Conservation (phyloP, 2,797 vertebrate genomes). For the Premnoplex brunnescens region DNA sequence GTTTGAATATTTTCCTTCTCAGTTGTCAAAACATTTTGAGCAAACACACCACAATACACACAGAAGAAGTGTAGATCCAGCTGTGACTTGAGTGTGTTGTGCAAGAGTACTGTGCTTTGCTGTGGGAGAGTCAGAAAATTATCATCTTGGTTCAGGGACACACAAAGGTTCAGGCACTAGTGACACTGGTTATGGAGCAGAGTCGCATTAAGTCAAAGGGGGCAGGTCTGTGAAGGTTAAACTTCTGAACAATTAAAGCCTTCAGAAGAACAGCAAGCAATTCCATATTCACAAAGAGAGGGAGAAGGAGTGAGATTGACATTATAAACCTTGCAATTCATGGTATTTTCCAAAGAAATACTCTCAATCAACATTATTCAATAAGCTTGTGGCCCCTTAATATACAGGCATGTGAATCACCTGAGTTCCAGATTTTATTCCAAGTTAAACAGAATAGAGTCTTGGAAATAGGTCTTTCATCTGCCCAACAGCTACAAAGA, state of each 20-base stretch:
- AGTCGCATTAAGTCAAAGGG: not conserved
- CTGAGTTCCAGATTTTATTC: not conserved
- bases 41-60: not conserved
- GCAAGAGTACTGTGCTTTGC: not conserved
- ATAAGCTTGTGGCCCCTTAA: not conserved
- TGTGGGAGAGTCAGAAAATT: not conserved
- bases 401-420: not conserved
- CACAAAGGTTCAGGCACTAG: not conserved
- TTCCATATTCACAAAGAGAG: not conserved
- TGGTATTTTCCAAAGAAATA: not conserved
- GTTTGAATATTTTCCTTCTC: not conserved
- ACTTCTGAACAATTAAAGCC: not conserved
- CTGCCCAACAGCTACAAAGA: not conserved
- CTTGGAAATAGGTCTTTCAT: not conserved
- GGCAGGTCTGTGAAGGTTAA: accelerated
- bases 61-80: not conserved
- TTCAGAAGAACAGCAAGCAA: not conserved
- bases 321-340: not conserved
- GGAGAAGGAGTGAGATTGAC: not conserved
- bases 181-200: not conserved
- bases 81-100: not conserved
- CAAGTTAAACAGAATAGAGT: not conserved
- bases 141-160: not conserved
- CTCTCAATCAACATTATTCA: not conserved
- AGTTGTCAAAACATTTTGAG: not conserved